Evolutionary conservation across 2,113 vertebrate species (phyloP).

Genomic region (Tonatia bakeri): DNA sequence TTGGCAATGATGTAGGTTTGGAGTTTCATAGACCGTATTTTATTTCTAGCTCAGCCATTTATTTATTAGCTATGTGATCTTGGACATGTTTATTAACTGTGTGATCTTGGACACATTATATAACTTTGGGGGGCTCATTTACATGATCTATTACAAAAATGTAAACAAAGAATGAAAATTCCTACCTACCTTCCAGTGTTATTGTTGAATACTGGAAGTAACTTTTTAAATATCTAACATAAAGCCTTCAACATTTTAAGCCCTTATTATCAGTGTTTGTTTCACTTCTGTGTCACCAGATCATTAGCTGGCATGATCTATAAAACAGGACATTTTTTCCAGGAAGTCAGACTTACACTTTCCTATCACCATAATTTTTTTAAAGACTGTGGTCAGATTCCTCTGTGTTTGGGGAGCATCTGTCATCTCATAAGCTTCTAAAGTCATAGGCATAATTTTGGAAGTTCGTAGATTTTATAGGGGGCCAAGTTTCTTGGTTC

Average conservation of each 20-base stretch:
- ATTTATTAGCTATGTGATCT: not conserved
- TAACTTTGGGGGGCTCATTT: not conserved
- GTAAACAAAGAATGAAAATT: constrained; percentile 15
- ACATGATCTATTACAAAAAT: not conserved
- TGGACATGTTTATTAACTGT: not conserved
- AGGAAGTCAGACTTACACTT: constrained; percentile 21
- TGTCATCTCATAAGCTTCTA: not conserved
- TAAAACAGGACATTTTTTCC: not conserved
- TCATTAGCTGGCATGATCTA: not conserved
- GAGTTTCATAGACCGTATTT: not conserved
- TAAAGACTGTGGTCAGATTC: not conserved
- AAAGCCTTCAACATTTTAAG: constrained; percentile 20
- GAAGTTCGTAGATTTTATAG: not conserved
- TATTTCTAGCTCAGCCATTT: not conserved
- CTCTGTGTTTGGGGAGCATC: not conserved
- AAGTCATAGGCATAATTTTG: not conserved
- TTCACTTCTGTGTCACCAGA: not conserved
- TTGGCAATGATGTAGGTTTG: not conserved
- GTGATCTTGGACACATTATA: not conserved
- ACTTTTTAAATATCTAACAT: not conserved
- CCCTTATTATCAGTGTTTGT: not conserved
- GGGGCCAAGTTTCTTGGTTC: not conserved
- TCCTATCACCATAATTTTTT: not conserved
- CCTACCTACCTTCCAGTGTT: not conserved
- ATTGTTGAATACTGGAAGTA: not conserved